These are phyloP conservation scores for Phalacrocorax carbo DNA, from an alignment of 2,113 vertebrate species.

Conservation along the genomic window DNA sequence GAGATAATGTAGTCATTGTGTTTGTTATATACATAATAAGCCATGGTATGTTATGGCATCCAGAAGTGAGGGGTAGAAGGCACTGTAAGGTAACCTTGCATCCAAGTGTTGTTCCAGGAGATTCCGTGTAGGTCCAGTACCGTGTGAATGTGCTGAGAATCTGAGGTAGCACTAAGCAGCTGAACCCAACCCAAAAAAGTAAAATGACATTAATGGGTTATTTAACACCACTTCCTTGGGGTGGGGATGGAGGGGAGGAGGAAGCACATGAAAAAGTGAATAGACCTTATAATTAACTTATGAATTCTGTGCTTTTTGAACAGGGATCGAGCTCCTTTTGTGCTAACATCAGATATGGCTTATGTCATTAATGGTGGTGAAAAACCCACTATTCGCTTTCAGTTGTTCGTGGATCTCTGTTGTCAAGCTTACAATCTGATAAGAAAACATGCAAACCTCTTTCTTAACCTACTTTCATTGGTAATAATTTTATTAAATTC, in stretches of 20 bases:
- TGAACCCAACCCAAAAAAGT: not conserved
- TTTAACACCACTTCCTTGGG: not conserved
- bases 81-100: not conserved
- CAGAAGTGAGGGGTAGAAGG: not conserved
- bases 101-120: not conserved
- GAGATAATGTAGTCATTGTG: not conserved
- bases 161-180: not conserved
- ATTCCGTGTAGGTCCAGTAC: not conserved
- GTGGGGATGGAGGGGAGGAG: not conserved
- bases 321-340: constrained; percentile 96
- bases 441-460: constrained; percentile 90
- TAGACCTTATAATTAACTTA: not conserved
- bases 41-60: not conserved
- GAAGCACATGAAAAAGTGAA: not conserved
- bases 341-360: constrained; percentile 98
- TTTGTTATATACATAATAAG: not conserved
- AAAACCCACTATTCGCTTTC: constrained; percentile 95
- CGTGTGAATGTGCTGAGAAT: not conserved
- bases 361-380: constrained; percentile 98
- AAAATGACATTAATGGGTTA: not conserved
- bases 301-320: constrained; percentile 21
- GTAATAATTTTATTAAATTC: constrained; percentile 70
- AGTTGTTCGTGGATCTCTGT: constrained; percentile 96
- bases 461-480: constrained; percentile 95
- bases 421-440: constrained; percentile 98